Base-by-base conservation (phyloP, 2,113 vertebrate genomes). In the Triplophysa tibetana region DNA sequence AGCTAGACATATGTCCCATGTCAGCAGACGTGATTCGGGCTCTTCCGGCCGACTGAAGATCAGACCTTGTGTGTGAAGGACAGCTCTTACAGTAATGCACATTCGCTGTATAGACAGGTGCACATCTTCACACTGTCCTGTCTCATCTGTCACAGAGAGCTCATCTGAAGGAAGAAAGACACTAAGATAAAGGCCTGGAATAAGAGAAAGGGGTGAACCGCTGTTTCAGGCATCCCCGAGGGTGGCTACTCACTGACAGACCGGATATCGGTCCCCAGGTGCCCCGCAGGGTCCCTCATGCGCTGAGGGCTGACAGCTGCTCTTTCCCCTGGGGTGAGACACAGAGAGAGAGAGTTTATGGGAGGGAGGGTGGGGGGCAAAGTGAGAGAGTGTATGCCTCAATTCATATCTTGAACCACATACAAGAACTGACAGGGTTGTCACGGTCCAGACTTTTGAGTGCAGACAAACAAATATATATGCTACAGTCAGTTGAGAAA, bases 101-200 rank as follows among this genome's bases (percentile, higher is more conserved):
- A 61, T 83, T 84, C 70, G 65, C 84, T 88, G 83, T 83, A 80
- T 81, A 75, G 75, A 81, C 85, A 89, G 85, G 83, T 89, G 84
- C 75, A 85, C 84, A 63, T 84, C 84, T 85, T 90, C 85, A 85
- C 67, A 79, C 70, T 77, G 79, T 87, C 83, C 61, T 58, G 26
- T 50, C 45, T 85, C 82, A 82, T 86, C 75, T 68, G 76, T 88
- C 81, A 87, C 23, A 50, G 17, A 60, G 23, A 38, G 70, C 33
- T 8, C 24, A 67, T 52, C 21, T 11, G 24, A 54, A 23, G 70
- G 29, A 60, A 65, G 29, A 58, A 75, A 77, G 66, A 70, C 45
- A 43, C 17, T 64, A 56, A 45, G 24, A 45, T 11, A 23, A 61
- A 67, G 43, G 63, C 50, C 66, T 43, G 19, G 26, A 74, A 26